phyloP scores from a whole-genome alignment of 2,888 invertebrate species.

The Parnassius glacialis region DNA sequence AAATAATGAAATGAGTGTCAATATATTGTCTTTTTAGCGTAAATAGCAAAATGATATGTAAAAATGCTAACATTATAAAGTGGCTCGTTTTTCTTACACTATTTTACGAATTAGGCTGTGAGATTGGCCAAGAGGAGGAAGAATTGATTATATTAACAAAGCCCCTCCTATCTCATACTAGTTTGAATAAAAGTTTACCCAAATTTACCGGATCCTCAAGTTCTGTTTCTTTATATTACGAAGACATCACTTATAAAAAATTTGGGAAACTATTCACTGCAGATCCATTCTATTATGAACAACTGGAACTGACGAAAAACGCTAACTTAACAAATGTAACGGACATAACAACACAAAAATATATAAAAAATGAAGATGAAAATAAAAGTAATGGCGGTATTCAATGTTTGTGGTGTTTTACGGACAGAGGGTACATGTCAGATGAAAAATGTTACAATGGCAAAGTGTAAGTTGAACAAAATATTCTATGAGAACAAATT shows the following conservation, averaged over 20 bases:
- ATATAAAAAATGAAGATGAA: conserved; percentile 13
- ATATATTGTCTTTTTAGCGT: conserved; percentile 14
- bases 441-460: conserved; percentile 49
- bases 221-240: conserved; percentile 6
- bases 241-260: conserved; percentile 13
- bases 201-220: not conserved
- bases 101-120: conserved; percentile 13
- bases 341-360: conserved; percentile 15
- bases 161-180: not conserved
- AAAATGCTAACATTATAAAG: conserved; percentile 14
- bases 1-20: conserved; percentile 22
- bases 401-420: conserved; percentile 47
- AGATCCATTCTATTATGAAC: conserved; percentile 21
- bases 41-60: conserved; percentile 23
- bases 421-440: conserved; percentile 32
- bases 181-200: conserved; percentile 1
- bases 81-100: conserved; percentile 20
- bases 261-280: conserved; percentile 16
- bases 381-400: conserved; percentile 28
- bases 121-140: conserved; percentile 4
- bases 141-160: conserved; percentile 22
- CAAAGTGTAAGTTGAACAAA: conserved; percentile 39
- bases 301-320: conserved; percentile 5
- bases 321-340: not conserved
- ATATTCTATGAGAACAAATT: not conserved